These are phyloP conservation scores for Aplocera efformata DNA, from an alignment of 2,888 invertebrate genomes.

Conservation along the genomic window DNA sequence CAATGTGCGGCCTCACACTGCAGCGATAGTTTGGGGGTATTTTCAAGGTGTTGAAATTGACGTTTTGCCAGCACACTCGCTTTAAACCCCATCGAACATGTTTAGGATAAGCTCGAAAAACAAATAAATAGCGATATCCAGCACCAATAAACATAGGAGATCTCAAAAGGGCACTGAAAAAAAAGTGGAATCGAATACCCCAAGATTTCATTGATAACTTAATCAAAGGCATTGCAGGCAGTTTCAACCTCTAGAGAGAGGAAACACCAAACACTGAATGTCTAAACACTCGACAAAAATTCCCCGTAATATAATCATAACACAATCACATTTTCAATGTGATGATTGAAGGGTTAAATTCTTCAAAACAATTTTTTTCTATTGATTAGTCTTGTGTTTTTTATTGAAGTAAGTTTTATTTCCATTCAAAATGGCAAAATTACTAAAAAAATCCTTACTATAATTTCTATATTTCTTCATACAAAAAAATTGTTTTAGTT, in stretches of 20 bases:
- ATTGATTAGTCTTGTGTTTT: too few relatives aligned
- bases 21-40: constrained; percentile 22
- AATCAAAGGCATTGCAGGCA: constrained; percentile 1
- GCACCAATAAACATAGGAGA: constrained; percentile 21
- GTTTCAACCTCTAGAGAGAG: too few relatives aligned
- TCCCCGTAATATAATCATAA: background rate
- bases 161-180: constrained; percentile 17
- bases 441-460: too few relatives aligned
- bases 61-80: constrained; percentile 20
- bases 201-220: background rate
- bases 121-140: constrained; percentile 23
- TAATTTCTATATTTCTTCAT: too few relatives aligned
- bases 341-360: too few relatives aligned
- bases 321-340: too few relatives aligned
- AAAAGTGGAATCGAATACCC: too few relatives aligned
- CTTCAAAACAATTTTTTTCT: too few relatives aligned
- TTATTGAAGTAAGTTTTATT: too few relatives aligned
- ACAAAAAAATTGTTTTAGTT: too few relatives aligned
- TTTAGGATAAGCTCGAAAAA: constrained; percentile 25
- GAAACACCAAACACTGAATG: background rate
- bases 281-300: background rate
- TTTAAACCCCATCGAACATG: too few relatives aligned
- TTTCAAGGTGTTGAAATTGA: constrained; percentile 17
- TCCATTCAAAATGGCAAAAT: too few relatives aligned
- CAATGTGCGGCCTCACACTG: constrained; percentile 3